A percentile compares a stretch with the other conserved stretches of the same genome.
phyloP scores from a whole-genome alignment of 2,888 invertebrate species.

The Lepidochitona cinerea region DNA sequence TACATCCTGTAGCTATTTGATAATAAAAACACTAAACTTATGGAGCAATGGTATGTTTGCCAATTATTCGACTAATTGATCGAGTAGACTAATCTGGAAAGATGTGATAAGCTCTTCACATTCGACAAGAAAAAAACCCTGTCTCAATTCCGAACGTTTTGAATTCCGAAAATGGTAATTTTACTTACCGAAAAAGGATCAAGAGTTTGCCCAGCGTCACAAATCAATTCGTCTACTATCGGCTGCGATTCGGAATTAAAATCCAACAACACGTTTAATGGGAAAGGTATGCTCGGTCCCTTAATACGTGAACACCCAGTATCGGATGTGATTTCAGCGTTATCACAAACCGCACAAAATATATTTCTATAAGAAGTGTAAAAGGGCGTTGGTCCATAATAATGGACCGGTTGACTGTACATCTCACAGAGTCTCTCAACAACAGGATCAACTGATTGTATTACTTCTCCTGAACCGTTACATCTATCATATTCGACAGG shows the following conservation, averaged over 20 bases:
- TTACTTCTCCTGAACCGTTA: too few relatives aligned
- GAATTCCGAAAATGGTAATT: background rate
- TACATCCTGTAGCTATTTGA: too few relatives aligned
- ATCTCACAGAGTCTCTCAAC: background rate
- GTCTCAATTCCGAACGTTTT: background rate
- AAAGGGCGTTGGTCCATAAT: background rate
- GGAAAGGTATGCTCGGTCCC: background rate
- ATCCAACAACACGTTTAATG: background rate
- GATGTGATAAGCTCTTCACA: background rate
- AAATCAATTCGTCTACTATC: background rate
- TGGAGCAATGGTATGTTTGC: background rate
- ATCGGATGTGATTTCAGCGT: background rate
- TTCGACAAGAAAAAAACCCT: background rate
- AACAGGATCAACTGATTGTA: conserved; percentile 4
- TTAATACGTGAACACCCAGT: background rate
- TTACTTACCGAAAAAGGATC: background rate
- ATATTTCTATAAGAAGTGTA: conserved; percentile 23
- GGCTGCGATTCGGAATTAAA: background rate
- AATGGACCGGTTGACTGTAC: background rate
- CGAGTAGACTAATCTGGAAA: background rate
- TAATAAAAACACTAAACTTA: too few relatives aligned
- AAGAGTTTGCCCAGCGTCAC: background rate
- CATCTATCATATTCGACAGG: background rate
- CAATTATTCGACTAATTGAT: background rate
- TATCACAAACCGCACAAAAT: conserved; percentile 30